phyloP scores from a whole-genome alignment of 2,113 vertebrate species.

The Thermophis baileyi region DNA sequence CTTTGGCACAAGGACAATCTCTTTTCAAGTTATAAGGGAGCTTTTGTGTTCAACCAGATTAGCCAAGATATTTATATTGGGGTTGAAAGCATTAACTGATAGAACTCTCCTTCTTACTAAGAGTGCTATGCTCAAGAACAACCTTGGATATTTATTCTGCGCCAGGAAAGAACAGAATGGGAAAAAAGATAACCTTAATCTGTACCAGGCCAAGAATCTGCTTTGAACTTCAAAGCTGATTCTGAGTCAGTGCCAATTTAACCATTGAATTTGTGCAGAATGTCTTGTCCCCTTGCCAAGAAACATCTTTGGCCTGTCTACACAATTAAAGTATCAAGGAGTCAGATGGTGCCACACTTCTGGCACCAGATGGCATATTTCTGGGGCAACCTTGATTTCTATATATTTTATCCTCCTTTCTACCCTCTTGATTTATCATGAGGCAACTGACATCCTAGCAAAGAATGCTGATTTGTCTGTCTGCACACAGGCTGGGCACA shows the following conservation, averaged over 20 bases:
- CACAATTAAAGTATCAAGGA: neutral
- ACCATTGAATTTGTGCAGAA: neutral
- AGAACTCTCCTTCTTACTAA: neutral
- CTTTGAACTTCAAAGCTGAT: neutral
- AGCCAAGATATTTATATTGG: neutral
- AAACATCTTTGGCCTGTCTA: neutral
- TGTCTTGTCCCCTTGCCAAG: neutral
- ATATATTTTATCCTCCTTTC: neutral
- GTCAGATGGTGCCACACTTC: neutral
- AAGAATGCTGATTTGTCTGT: neutral
- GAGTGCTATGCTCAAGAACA: neutral
- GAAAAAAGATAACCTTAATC: neutral
- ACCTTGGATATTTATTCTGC: neutral
- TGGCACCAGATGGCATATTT: neutral
- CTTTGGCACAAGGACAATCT: neutral
- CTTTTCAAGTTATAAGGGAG: slow-evolving; percentile 5
- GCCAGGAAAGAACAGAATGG: neutral
- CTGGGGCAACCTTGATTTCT: neutral
- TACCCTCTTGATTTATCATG: neutral
- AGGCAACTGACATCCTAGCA: neutral
- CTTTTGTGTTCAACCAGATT: slow-evolving; percentile 6
- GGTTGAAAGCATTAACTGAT: slow-evolving; percentile 11
- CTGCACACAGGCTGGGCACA: neutral
- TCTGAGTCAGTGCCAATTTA: neutral
- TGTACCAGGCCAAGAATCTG: neutral